Evolutionary conservation across 2,888 invertebrate genomes (phyloP), one percentile per base, ranked within the genome.

Genomic region (Sinhomidia bicolor): DNA sequence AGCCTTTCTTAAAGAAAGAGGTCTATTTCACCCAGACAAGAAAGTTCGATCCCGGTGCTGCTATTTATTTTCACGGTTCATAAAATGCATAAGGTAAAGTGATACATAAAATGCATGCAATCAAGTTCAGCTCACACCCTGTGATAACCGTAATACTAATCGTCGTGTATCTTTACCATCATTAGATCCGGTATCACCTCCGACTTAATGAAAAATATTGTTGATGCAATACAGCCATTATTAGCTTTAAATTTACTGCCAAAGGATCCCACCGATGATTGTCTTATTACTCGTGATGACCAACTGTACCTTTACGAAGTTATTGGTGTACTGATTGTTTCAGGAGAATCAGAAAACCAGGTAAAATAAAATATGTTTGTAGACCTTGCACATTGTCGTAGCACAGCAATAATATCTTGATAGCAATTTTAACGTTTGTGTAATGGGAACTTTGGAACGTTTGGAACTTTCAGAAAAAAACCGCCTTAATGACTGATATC

Each of bases 261-360:
- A 54, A 94, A 94, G 90, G 92, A 88, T 62, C 74, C 78, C 10
- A 57, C 89, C 47, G 88, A 90, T 12, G 91, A 92, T 14, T 93
- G 93, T 36, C 93, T 94, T 57, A 93, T 95, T 62, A 93, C 94
- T 0, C 92, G 93, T 32, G 95, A 95, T 89, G 95, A 95, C 92
- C 95, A 95, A 93, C 93, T 95, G 71, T 95, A 94, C 92, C 92
- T 95, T 47, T 95, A 94, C 91, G 95, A 95, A 93, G 94, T 95
- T 1, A 94, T 94, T 47, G 94, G 95, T 1, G 93, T 94, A 51
- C 93, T 95, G 6, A 94, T 95, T 80, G 94, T 95, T 1, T 94
- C 94, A 85, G 94, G 94, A 89, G 93, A 94, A 89, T 93, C 94
- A 54, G 93, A 94, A 14, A 92, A 93, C 17, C 93, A 94, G 93